These are phyloP conservation scores for Nematopogon swammerdamellus DNA, from an alignment of 2,888 invertebrate species.

Conservation along the genomic window DNA sequence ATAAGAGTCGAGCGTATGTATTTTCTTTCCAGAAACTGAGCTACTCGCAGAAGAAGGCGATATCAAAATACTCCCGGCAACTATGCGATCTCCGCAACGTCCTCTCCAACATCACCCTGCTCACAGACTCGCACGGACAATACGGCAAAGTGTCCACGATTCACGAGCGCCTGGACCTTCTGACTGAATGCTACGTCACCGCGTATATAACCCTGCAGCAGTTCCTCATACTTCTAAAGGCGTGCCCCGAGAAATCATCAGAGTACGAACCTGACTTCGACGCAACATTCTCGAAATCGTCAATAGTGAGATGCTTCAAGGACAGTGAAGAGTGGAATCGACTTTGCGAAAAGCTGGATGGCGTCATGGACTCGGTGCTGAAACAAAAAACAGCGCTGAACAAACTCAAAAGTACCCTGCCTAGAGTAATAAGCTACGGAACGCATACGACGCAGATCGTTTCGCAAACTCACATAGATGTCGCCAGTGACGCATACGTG, in stretches of 20 bases:
- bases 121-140: constrained; percentile 24
- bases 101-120: constrained; percentile 32
- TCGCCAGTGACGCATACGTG: constrained; percentile 24
- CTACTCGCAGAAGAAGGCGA: constrained; percentile 61
- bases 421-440: constrained; percentile 25
- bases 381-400: constrained; percentile 35
- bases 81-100: constrained; percentile 56
- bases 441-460: constrained; percentile 17
- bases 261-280: constrained; percentile 35
- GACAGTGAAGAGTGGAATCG: constrained; percentile 37
- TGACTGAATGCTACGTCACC: constrained; percentile 49
- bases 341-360: constrained; percentile 27
- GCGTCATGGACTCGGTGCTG: constrained; percentile 24
- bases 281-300: constrained; percentile 28
- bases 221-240: constrained; percentile 62
- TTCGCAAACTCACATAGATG: constrained; percentile 35
- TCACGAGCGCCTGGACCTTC: constrained; percentile 28
- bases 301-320: constrained; percentile 33
- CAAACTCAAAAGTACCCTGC: constrained; percentile 25
- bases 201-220: constrained; percentile 62
- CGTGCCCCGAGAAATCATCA: constrained; percentile 28
- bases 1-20: no score
- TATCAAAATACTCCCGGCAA: constrained; percentile 55
- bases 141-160: constrained; percentile 27
- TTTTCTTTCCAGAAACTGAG: constrained; percentile 58